Conservation (phyloP, 2,888 invertebrate species). For the Heliothis peltigera region DNA sequence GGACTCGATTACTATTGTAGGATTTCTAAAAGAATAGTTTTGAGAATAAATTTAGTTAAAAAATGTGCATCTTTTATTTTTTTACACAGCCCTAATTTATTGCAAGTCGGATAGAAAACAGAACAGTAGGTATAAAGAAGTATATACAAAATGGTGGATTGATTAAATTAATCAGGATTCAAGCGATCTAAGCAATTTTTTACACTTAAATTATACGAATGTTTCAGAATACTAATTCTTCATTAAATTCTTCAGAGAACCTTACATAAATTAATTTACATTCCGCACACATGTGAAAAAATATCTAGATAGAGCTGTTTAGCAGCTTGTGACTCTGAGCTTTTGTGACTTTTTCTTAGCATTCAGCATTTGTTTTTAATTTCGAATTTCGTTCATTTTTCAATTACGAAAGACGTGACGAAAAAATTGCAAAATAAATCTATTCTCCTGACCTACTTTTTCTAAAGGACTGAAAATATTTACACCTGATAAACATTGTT, state of each 20-base stretch:
- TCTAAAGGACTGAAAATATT: not conserved
- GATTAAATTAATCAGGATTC: not conserved
- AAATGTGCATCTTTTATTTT: conserved; percentile 54
- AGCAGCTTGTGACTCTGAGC: too few species aligned
- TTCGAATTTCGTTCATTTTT: too few species aligned
- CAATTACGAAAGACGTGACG: too few species aligned
- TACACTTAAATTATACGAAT: not conserved
- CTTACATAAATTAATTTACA: too few species aligned
- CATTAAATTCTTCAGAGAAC: too few species aligned
- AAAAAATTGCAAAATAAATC: too few species aligned
- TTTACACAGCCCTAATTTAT: not conserved
- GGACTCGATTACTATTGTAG: conserved; percentile 76
- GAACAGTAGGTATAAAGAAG: too few species aligned
- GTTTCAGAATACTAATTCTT: too few species aligned
- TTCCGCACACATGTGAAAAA: too few species aligned
- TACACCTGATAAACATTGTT: not conserved
- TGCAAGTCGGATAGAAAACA: not conserved
- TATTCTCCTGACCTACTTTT: not conserved
- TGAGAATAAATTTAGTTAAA: conserved; percentile 84
- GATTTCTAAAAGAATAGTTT: conserved; percentile 82
- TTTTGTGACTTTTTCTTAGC: too few species aligned
- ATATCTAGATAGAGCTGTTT: too few species aligned
- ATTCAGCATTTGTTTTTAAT: too few species aligned
- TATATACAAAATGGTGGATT: not conserved
- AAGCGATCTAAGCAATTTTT: not conserved